Evolutionary conservation across 1,140 invertebrate genomes (phyloP).

Genomic region (Drosophila kepulauana): DNA sequence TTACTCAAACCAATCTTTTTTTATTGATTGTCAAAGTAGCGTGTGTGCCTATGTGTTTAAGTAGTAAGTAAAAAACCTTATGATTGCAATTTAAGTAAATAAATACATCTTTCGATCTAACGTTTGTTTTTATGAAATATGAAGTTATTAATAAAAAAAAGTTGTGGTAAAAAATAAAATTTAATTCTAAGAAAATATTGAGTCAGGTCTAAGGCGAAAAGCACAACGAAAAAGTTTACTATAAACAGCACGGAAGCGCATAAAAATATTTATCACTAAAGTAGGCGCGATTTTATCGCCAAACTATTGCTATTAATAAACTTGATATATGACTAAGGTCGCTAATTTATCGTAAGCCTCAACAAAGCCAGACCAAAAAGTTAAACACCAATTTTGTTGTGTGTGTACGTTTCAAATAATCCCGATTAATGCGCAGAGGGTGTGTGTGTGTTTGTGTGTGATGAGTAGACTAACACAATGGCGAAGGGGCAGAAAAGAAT

Average conservation of each 20-base stretch:
- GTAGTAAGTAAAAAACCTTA: too few relatives aligned
- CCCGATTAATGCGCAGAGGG: conserved; percentile 9
- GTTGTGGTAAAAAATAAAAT: too few relatives aligned
- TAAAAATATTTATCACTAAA: background rate
- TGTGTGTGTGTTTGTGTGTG: background rate
- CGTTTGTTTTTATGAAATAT: too few relatives aligned
- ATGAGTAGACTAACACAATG: background rate
- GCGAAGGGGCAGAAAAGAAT: background rate
- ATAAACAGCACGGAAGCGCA: background rate
- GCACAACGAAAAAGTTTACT: too few relatives aligned
- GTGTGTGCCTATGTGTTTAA: too few relatives aligned
- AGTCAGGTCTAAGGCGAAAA: too few relatives aligned
- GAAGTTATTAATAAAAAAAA: too few relatives aligned
- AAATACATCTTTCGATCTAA: too few relatives aligned
- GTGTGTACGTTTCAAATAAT: conserved; percentile 19
- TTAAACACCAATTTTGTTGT: conserved; percentile 14
- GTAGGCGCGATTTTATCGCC: conserved; percentile 1
- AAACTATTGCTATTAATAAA: conserved; percentile 15
- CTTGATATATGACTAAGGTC: conserved; percentile 29
- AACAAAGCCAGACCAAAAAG: conserved; percentile 24
- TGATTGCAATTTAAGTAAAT: too few relatives aligned
- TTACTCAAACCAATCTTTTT: too few relatives aligned
- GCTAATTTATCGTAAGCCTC: conserved; percentile 6
- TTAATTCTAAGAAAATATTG: too few relatives aligned
- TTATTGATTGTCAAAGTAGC: too few relatives aligned